Evolutionary conservation across 2,797 vertebrate species (phyloP), one percentile per base, ranked within the genome.

Genomic region (Rhynchonycteris naso): DNA sequence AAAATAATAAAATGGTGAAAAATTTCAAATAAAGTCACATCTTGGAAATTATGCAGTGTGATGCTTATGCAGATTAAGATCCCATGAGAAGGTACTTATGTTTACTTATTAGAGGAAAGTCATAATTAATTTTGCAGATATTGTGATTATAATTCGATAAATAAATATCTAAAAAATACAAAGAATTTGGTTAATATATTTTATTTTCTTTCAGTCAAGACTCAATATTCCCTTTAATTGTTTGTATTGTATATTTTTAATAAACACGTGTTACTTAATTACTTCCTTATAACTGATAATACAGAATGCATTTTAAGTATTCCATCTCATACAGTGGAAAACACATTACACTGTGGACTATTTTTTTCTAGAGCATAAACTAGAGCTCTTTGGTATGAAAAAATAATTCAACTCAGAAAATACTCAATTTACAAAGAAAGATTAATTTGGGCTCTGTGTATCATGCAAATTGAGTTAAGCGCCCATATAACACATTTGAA

Each of bases 71-170:
- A 52, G 33, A 84, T 26, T 83, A 26, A 68, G 47, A 43, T 80
- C 72, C 75, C 10, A 38, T 79, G 15, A 86, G 4, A 63, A 92
- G 86, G 69, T 61, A 72, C 8, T 82, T 74, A 50, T 12, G 4
- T 65, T 96, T 94, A 88, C 94, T 79, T 89, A 88, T 84, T 86
- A 83, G 30, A 86, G 43, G 35, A 78, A 89, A 82, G 63, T 54
- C 0, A 61, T 75, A 28, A 88, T 75, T 90, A 74, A 68, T 79
- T 54, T 56, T 90, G 2, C 2, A 93, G 24, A 71, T 88, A 33
- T 16, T 80, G 19, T 61, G 7, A 90, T 50, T 84, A 28, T 88
- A 92, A 75, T 71, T 92, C 26, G 52, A 61, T 50, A 80, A 95
- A 69, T 58, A 83, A 93, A 38, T 76, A 80, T 50, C 50, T 88